Evolutionary conservation across 2,797 vertebrate genomes (phyloP), one percentile per base, ranked within the genome.

Genomic region (Silurus lanzhouensis): DNA sequence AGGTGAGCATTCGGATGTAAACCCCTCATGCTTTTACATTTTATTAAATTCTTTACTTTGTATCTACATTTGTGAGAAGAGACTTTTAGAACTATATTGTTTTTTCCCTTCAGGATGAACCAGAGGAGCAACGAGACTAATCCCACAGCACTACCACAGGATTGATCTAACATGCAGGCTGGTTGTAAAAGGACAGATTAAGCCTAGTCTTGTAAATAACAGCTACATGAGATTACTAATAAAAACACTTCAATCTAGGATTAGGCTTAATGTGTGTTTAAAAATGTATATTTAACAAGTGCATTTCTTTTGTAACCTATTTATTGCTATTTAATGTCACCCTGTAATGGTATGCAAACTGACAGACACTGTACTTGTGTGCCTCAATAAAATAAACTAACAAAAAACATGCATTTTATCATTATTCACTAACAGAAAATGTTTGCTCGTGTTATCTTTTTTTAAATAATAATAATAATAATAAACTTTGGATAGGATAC

Each of bases 71-170:
- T 13, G 17, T 76, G 52, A 27, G 61, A 1, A 78, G 20, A 79
- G 61, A 12, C 27, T 9, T 20, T 55, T 52, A 67, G 15, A 31
- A 67, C 8, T 7, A 55, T 22, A 19, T 20, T 61, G 60, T 58
- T 31, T 1, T 25, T 75, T 6, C 87, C 46, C 89, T 88, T n/a
- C 90, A 96, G 95, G 92, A 94, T 64, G 89, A 94, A 82, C 90
- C 92, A 1, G 89, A 91, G 8, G 67, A 88, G 57, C 6, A 87
- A 58, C 63, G 81, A 71, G 88, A 92, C 61, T 75, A 90, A 78
- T 92, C 58, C 17, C 48, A 25, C 19, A 48, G 61, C 6, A 74
- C 68, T 31, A 66, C 22, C n/a, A 0, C 6, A 44, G 22, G 63
- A 68, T 19, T 81, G 3, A 27, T 52, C 1, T 38, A 68, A 14